Evolutionary conservation across 2,113 vertebrate genomes (phyloP).

Genomic region (Clarias gariepinus): DNA sequence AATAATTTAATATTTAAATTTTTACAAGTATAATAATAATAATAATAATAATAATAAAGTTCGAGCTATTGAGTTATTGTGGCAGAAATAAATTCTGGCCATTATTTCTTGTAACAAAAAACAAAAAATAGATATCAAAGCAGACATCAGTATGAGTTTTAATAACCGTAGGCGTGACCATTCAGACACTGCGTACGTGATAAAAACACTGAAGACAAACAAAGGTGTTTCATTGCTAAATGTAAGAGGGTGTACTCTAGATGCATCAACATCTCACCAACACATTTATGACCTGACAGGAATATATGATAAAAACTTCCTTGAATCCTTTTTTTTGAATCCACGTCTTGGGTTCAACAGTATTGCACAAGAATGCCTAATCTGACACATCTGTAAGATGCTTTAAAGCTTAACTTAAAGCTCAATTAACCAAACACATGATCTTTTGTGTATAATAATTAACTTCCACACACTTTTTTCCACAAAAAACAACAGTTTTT

Average conservation of each 20-base stretch:
- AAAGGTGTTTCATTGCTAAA: neutral
- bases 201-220: neutral
- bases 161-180: too few relatives aligned
- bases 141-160: too few relatives aligned
- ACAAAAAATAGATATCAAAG: too few relatives aligned
- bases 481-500: neutral
- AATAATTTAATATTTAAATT: neutral
- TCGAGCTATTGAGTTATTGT: too few relatives aligned
- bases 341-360: neutral
- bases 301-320: conserved; percentile 32
- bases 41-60: too few relatives aligned
- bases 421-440: too few relatives aligned
- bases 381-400: neutral
- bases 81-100: too few relatives aligned
- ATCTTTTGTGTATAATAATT: neutral
- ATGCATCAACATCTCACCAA: conserved; percentile 5
- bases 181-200: too few relatives aligned
- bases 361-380: neutral
- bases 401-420: too few relatives aligned
- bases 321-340: neutral
- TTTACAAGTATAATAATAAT: neutral
- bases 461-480: neutral
- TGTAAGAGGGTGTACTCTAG: neutral
- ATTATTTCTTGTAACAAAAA: too few relatives aligned
- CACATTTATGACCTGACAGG: conserved; percentile 13